A percentile compares a stretch with the other conserved stretches of the same genome.
Conservation (phyloP, 2,888 invertebrate genomes). For the Leucoptera coffeella region DNA sequence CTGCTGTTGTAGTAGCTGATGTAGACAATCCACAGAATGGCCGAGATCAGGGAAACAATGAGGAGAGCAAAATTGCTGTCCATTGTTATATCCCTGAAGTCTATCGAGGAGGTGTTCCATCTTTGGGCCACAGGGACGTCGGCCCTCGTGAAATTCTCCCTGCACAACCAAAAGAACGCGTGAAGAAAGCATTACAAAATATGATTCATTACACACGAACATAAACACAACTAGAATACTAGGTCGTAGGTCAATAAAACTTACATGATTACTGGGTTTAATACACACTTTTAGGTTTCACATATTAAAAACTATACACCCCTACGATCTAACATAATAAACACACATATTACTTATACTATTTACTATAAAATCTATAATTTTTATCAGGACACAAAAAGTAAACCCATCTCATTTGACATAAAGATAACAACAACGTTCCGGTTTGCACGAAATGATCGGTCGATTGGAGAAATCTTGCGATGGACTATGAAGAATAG, state of each 20-base stretch:
- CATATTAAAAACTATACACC: conserved; percentile 26
- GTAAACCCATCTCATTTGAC: too few species aligned
- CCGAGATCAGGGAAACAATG: conserved; percentile 73
- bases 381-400: too few species aligned
- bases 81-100: conserved; percentile 61
- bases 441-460: too few species aligned
- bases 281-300: conserved; percentile 16
- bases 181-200: too few species aligned
- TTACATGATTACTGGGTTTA: conserved; percentile 21
- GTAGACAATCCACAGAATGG: conserved; percentile 88
- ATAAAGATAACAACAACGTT: too few species aligned
- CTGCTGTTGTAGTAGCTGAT: conserved; percentile 93
- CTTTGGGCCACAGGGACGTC: conserved; percentile 30
- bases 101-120: conserved; percentile 58
- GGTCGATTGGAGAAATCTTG: too few species aligned
- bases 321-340: too few species aligned
- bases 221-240: conserved; percentile 12
- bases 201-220: conserved; percentile 14
- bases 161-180: too few species aligned
- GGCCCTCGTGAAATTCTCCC: conserved; percentile 26
- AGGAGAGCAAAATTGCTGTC: conserved; percentile 72
- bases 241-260: conserved; percentile 15
- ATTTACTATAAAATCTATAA: too few species aligned
- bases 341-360: too few species aligned
- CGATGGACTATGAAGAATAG: too few species aligned